phyloP scores from a whole-genome alignment of 2,797 vertebrate genomes.

The Xenentodon cancila region DNA sequence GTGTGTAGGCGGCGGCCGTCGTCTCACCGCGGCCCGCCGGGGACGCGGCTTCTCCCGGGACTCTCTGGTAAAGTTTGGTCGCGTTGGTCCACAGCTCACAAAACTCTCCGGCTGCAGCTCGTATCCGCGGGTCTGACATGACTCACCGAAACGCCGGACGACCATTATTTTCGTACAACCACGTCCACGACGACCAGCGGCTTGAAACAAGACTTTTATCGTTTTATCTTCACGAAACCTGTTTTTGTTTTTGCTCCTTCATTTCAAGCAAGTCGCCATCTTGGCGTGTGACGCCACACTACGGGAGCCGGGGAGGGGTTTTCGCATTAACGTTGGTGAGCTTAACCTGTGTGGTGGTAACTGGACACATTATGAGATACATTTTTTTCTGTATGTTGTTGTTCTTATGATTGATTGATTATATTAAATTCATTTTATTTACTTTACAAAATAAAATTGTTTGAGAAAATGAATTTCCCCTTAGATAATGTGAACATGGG shows the following conservation, averaged over 20 bases:
- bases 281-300: slow-evolving; percentile 54
- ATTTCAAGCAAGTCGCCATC: slow-evolving; percentile 55
- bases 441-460: too few relatives aligned
- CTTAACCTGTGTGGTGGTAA: too few relatives aligned
- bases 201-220: accelerated
- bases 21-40: slow-evolving; percentile 49
- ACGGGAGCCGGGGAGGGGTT: slow-evolving; percentile 55
- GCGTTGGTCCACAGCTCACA: slow-evolving; percentile 46
- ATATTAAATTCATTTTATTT: too few relatives aligned
- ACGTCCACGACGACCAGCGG: accelerated
- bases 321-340: too few relatives aligned
- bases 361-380: too few relatives aligned
- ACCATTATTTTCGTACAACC: slow-evolving; percentile 4
- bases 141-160: neutral
- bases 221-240: neutral
- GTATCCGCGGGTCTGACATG: slow-evolving; percentile 52
- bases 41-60: slow-evolving; percentile 9
- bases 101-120: slow-evolving; percentile 27
- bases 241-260: slow-evolving; percentile 6
- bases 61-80: slow-evolving; percentile 25
- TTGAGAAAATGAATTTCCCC: too few relatives aligned
- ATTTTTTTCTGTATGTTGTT: too few relatives aligned
- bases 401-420: too few relatives aligned
- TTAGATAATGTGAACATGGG: too few relatives aligned
- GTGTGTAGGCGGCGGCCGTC: too few relatives aligned